Conservation (phyloP, 2,113 vertebrate genomes). For the Mugil cephalus region DNA sequence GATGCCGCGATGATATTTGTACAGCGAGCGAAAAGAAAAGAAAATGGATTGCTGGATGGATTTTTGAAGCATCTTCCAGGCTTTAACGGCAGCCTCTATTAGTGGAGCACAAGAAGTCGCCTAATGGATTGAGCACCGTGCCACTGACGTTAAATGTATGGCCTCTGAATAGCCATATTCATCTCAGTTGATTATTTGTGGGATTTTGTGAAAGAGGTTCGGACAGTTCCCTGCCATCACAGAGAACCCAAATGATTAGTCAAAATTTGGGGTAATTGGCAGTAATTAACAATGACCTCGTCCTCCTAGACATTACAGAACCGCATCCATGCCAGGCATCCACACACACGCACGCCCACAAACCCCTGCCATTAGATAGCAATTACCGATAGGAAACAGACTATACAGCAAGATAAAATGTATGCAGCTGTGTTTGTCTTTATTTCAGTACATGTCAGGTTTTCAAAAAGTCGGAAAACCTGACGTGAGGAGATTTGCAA, state of each 20-base stretch:
- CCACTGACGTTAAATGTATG: constrained; percentile 29
- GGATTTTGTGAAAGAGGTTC: constrained; percentile 37
- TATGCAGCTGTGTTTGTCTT: constrained; percentile 22
- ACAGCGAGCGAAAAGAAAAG: neutral
- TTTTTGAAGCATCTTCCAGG: neutral
- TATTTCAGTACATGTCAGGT: constrained; percentile 12
- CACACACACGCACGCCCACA: too few species aligned
- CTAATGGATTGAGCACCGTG: constrained; percentile 16
- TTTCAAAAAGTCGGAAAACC: neutral
- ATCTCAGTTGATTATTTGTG: constrained; percentile 38
- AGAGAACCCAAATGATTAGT: constrained; percentile 54
- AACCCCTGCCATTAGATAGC: constrained; percentile 50
- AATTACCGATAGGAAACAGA: constrained; percentile 40
- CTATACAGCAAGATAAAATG: constrained; percentile 14
- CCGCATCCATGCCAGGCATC: constrained; percentile 34
- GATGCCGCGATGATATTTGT: neutral
- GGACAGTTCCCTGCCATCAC: constrained; percentile 39
- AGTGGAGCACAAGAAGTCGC: constrained; percentile 17
- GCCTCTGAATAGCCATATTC: constrained; percentile 39
- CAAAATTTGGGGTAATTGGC: constrained; percentile 67
- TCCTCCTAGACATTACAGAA: constrained; percentile 56
- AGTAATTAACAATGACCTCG: constrained; percentile 70
- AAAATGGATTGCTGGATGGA: neutral
- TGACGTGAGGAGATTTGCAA: constrained; percentile 19
- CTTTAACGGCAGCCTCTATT: constrained; percentile 3